A percentile compares a stretch with the other conserved stretches of the same genome.
phyloP scores from a whole-genome alignment of 2,797 vertebrate genomes.

The Aeoliscus strigatus region DNA sequence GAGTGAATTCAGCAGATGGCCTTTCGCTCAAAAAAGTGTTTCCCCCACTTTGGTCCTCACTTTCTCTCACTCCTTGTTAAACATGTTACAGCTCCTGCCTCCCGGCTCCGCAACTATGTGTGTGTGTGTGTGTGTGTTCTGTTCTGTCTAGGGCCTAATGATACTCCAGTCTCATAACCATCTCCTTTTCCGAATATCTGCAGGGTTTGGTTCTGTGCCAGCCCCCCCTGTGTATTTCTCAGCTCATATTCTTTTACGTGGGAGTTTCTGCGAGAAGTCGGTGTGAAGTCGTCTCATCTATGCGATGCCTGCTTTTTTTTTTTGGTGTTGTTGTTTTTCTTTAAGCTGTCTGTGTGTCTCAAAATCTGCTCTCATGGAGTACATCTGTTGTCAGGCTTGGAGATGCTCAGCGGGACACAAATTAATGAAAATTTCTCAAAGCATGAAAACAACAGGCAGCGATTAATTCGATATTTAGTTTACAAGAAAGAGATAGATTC shows the following conservation, averaged over 20 bases:
- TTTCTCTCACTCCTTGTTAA: slow-evolving; percentile 63
- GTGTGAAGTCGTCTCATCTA: slow-evolving; percentile 27
- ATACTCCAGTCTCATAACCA: slow-evolving; percentile 31
- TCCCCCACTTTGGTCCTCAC: slow-evolving; percentile 33
- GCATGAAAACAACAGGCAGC: slow-evolving; percentile 11
- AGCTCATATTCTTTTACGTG: slow-evolving; percentile 33
- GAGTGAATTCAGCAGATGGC: slow-evolving; percentile 66
- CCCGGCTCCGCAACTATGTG: slow-evolving; percentile 40
- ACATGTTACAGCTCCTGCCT: slow-evolving; percentile 50
- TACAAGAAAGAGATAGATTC: slow-evolving; percentile 11
- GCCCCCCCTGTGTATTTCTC: slow-evolving; percentile 16
- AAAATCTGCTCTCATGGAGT: slow-evolving; percentile 17
- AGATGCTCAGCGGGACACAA: slow-evolving; percentile 23
- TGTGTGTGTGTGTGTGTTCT: slow-evolving; percentile 9
- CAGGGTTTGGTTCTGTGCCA: slow-evolving; percentile 40
- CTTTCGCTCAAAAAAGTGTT: slow-evolving; percentile 57
- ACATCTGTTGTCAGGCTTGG: slow-evolving; percentile 31
- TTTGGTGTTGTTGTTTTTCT: slow-evolving; percentile 5
- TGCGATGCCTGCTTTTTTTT: slow-evolving; percentile 11
- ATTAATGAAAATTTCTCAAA: slow-evolving; percentile 16
- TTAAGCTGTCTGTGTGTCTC: slow-evolving; percentile 17
- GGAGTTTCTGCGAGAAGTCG: slow-evolving; percentile 36
- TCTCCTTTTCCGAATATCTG: slow-evolving; percentile 29
- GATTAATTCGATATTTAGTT: slow-evolving; percentile 8
- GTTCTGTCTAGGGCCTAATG: slow-evolving; percentile 49